Base-by-base conservation (phyloP, 2,113 vertebrate genomes). In the Pongo pygmaeus region DNA sequence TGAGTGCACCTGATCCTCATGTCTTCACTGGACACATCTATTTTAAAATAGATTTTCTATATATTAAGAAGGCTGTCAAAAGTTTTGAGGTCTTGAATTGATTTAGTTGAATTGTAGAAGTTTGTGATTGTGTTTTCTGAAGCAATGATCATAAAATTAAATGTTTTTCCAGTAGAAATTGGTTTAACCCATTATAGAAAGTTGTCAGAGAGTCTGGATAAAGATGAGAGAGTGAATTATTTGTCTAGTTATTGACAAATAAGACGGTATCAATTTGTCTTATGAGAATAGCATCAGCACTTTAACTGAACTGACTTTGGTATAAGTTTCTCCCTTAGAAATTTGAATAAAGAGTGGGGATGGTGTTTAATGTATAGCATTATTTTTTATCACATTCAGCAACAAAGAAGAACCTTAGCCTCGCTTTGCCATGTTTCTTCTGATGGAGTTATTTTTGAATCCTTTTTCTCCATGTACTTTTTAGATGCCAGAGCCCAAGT, bases 401-500 rank as follows among this genome's bases (percentile, higher is more conserved):
- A 46, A 96, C 67, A 93, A 79, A 96, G 89, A 48, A 93, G 91
- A 96, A n/a, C 25, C 35, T 50, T 70, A 86, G 20, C 79, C 40
- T 96, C 6, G 35, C 80, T 92, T 89, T 75, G 13, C 59, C 75
- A 48, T 78, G 74, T 59, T 96, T 85, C 59, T 89, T 84, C 74
- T 96, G 89, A 75, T 75, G 38, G 59, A 74, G 69, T 87, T 97
- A 96, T 95, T 97, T 97, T 97, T 86, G 77, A 93, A 89, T 87
- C 14, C 23, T 74, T 93, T 96, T 95, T 78, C 50, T 93, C 13
- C 38, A n/a, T 57, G 67, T 94, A 84, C 96, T 91, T 97, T 98
- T 98, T 96, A 97, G 81, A 98, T 92, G 86, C 88, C 92, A 98
- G 86, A 97, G 91, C 70, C 97, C 95, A 96, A 94, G 83, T 78